Evolutionary conservation across 2,888 invertebrate species (phyloP).

Genomic region (Physocephala rufipes): DNA sequence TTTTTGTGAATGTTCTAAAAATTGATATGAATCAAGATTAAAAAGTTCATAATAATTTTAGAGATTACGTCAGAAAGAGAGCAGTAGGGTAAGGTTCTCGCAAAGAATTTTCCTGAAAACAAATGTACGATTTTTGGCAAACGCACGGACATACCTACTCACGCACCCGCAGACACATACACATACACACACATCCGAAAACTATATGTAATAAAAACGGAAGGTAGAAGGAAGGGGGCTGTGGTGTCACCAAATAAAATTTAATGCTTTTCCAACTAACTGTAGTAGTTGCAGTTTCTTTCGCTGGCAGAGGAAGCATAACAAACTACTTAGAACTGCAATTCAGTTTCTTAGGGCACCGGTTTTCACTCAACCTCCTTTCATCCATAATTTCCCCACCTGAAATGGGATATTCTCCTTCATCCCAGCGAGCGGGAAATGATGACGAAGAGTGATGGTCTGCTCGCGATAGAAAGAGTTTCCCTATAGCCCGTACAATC

Average conservation of each 20-base stretch:
- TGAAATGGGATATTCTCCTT: too few species aligned
- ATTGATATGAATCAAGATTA: too few species aligned
- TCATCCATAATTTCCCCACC: too few species aligned
- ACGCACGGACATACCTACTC: too few species aligned
- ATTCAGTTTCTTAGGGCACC: background rate
- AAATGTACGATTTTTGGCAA: conserved; percentile 23
- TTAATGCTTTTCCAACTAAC: conserved; percentile 19
- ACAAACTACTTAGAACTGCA: background rate
- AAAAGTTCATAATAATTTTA: too few species aligned
- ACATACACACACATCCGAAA: background rate
- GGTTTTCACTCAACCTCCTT: too few species aligned
- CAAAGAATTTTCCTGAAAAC: conserved; percentile 22
- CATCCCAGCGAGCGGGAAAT: too few species aligned
- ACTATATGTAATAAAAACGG: background rate
- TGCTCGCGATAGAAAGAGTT: too few species aligned
- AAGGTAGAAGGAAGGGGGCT: background rate
- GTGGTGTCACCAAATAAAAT: conserved; percentile 12
- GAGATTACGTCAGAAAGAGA: too few species aligned
- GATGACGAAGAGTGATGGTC: too few species aligned
- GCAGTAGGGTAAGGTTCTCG: background rate
- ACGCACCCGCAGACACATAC: background rate
- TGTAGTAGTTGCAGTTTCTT: conserved; percentile 2
- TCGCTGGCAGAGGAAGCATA: background rate
- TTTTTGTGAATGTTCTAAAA: too few species aligned
- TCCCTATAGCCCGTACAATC: too few species aligned